Evolutionary conservation across 2,888 invertebrate species (phyloP).

Genomic region (Harpalus rufipes): DNA sequence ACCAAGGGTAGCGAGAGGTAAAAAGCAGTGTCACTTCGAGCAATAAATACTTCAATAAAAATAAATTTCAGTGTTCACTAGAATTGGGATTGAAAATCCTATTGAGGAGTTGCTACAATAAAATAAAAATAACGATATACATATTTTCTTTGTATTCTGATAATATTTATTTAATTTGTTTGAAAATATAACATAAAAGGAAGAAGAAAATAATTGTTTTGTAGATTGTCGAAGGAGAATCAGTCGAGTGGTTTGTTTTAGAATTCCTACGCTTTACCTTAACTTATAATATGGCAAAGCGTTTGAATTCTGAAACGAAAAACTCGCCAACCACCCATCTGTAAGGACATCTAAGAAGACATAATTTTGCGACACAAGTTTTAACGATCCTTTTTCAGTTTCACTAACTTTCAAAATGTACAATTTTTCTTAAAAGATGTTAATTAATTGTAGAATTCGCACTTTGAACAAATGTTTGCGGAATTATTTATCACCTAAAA

Average conservation of each 20-base stretch:
- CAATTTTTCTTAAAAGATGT: too few relatives aligned
- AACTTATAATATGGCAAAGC: constrained; percentile 87
- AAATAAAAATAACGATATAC: too few relatives aligned
- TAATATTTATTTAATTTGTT: constrained; percentile 15
- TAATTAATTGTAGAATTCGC: too few relatives aligned
- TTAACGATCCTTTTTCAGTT: constrained; percentile 14
- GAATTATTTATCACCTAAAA: too few relatives aligned
- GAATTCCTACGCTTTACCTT: constrained; percentile 98
- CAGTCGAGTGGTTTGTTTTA: constrained; percentile 84
- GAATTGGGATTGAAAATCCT: too few relatives aligned
- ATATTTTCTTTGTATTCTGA: background rate
- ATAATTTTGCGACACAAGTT: constrained; percentile 10
- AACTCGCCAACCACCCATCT: constrained; percentile 18
- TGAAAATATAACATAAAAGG: constrained; percentile 6
- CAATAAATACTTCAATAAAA: too few relatives aligned
- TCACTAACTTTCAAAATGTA: background rate
- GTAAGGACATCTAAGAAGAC: constrained; percentile 23
- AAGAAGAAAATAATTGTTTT: constrained; percentile 16
- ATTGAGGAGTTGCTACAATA: too few relatives aligned
- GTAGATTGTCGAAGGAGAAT: constrained; percentile 16
- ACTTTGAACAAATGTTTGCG: too few relatives aligned
- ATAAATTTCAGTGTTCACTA: too few relatives aligned
- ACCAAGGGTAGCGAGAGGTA: too few relatives aligned
- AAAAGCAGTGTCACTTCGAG: too few relatives aligned
- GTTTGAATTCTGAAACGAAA: constrained; percentile 97